Conservation (phyloP, 2,888 invertebrate species). For the Ganaspis brasiliensis region DNA sequence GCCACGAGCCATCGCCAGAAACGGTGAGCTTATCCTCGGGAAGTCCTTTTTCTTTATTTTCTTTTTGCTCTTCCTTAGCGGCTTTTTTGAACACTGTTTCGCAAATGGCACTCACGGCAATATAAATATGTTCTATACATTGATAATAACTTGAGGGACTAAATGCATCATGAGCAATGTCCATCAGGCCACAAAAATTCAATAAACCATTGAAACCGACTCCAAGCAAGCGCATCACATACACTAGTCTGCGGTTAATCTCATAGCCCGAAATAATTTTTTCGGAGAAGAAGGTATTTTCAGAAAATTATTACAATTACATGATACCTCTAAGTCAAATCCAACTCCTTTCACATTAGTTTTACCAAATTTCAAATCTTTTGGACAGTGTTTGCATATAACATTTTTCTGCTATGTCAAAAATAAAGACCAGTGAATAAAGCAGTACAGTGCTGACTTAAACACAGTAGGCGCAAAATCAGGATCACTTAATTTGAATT, state of each 20-base stretch:
- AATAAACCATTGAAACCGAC: conserved; percentile 20
- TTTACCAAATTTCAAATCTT: neutral
- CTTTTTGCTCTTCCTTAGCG: conserved; percentile 57
- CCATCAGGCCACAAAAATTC: conserved; percentile 31
- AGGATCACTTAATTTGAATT: neutral
- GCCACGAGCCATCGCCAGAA: conserved; percentile 58
- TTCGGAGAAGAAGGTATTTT: conserved; percentile 4
- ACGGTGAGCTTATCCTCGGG: conserved; percentile 51
- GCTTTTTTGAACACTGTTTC: conserved; percentile 46
- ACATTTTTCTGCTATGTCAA: neutral
- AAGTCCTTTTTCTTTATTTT: conserved; percentile 53
- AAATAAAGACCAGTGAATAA: conserved; percentile 4
- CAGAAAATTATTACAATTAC: neutral
- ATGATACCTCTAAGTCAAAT: neutral
- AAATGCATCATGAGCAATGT: neutral
- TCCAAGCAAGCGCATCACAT: conserved; percentile 2
- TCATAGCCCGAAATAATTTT: conserved; percentile 6
- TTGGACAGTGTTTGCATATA: neutral
- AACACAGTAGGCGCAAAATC: neutral
- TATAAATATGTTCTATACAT: conserved; percentile 17
- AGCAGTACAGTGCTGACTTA: neutral
- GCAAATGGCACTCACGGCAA: conserved; percentile 15
- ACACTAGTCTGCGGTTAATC: neutral
- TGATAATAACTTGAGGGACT: neutral
- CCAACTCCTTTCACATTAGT: conserved; percentile 3